Conservation (phyloP, 2,797 vertebrate species). For the Ispidina picta region DNA sequence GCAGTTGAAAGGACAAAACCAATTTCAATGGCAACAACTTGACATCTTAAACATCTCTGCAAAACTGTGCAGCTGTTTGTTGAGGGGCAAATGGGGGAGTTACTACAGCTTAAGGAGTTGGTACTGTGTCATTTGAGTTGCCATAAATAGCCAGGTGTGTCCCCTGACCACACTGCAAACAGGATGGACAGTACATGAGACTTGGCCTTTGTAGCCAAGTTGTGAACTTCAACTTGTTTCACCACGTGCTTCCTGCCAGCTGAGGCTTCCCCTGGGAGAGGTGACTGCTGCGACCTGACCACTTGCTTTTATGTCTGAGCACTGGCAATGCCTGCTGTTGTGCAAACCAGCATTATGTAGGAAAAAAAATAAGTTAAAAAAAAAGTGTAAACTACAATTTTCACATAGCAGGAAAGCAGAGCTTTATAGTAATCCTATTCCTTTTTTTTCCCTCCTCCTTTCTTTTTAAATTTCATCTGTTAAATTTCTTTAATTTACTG, state of each 20-base stretch:
- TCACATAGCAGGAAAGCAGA: neutral
- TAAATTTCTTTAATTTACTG: neutral
- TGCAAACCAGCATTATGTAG: neutral
- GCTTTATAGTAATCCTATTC: neutral
- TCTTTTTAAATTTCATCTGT: neutral
- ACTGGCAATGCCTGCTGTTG: neutral
- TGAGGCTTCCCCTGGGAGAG: neutral
- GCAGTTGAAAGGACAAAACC: neutral
- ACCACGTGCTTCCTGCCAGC: neutral
- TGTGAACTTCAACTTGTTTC: fast-evolving
- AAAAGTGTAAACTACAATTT: neutral
- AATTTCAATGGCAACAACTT: neutral
- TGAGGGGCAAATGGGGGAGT: neutral
- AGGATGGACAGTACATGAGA: fast-evolving
- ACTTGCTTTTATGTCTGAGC: neutral
- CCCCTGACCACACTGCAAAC: fast-evolving
- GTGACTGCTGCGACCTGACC: neutral
- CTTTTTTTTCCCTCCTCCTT: neutral
- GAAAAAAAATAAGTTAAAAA: neutral
- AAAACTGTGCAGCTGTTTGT: neutral
- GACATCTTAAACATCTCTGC: neutral
- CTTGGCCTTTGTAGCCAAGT: neutral
- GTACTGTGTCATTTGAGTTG: fast-evolving
- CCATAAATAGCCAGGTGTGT: neutral
- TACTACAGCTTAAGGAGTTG: neutral